Evolutionary conservation across 1,140 invertebrate genomes (phyloP).

Genomic region (Manduca sexta): DNA sequence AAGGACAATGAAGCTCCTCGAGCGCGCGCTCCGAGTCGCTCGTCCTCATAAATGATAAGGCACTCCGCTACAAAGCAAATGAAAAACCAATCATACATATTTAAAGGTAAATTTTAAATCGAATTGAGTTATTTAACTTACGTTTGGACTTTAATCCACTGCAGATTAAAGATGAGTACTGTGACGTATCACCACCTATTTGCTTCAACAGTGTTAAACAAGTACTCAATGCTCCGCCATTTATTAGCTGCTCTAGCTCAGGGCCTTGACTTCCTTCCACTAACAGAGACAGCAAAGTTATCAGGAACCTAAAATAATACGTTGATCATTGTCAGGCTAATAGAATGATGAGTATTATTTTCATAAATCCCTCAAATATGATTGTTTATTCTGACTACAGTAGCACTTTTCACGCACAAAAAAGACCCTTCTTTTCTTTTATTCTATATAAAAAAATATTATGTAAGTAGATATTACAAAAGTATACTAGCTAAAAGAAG

Average conservation of each 20-base stretch:
- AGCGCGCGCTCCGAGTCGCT: constrained; percentile 58
- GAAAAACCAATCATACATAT: not conserved
- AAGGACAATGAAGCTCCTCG: constrained; percentile 69
- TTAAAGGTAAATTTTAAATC: not conserved
- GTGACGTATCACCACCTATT: constrained; percentile 77
- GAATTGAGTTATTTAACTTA: constrained; percentile 21
- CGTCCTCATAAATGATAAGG: constrained; percentile 52
- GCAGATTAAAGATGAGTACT: constrained; percentile 50
- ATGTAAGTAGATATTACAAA: too few species aligned
- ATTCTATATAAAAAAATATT: too few species aligned
- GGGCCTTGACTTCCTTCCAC: constrained; percentile 82
- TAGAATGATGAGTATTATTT: too few species aligned
- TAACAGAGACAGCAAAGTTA: constrained; percentile 85
- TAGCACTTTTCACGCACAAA: too few species aligned
- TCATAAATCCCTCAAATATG: too few species aligned
- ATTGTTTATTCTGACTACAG: too few species aligned
- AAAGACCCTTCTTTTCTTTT: too few species aligned
- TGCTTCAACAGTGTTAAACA: constrained; percentile 88
- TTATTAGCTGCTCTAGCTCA: constrained; percentile 88
- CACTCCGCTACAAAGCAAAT: constrained; percentile 58
- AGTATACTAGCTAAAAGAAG: too few species aligned
- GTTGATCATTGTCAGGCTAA: not conserved
- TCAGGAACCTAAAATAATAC: constrained; percentile 75
- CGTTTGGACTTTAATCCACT: constrained; percentile 52
- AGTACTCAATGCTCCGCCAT: constrained; percentile 88